Evolutionary conservation across 2,113 vertebrate species (phyloP).

Genomic region (Pteruthius melanotis): DNA sequence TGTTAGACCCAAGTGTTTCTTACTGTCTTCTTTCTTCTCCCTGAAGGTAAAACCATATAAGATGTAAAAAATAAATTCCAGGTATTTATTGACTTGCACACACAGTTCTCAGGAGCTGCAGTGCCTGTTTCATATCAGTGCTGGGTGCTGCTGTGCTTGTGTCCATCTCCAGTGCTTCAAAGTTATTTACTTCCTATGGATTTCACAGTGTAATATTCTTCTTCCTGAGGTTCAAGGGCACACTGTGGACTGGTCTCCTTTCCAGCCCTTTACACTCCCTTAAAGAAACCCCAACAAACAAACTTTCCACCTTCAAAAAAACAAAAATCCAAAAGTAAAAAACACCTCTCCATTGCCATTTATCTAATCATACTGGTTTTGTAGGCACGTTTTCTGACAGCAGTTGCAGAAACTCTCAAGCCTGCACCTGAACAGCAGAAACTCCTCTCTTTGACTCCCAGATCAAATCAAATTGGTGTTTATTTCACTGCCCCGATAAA

Average conservation of each 20-base stretch:
- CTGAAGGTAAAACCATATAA: background rate
- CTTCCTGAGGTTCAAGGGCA: background rate
- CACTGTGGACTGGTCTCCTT: background rate
- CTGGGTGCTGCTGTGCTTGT: background rate
- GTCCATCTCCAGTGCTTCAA: background rate
- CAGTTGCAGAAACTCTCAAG: background rate
- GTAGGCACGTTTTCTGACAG: background rate
- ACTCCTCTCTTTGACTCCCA: background rate
- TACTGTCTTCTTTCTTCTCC: background rate
- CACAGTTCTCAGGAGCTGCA: background rate
- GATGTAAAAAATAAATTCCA: background rate
- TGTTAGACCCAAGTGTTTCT: background rate
- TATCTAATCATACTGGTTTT: background rate
- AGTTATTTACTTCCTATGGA: background rate
- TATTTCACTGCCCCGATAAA: conserved; percentile 61
- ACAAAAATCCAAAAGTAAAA: background rate
- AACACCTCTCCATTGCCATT: background rate
- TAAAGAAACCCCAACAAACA: background rate
- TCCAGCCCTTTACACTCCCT: background rate
- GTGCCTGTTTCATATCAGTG: background rate
- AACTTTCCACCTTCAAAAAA: background rate
- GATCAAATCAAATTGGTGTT: conserved; percentile 49
- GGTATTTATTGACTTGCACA: background rate
- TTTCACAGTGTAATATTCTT: background rate
- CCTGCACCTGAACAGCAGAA: conserved; percentile 34